Evolutionary conservation across 2,888 invertebrate genomes (phyloP).

Genomic region (Leucophenga maculata): DNA sequence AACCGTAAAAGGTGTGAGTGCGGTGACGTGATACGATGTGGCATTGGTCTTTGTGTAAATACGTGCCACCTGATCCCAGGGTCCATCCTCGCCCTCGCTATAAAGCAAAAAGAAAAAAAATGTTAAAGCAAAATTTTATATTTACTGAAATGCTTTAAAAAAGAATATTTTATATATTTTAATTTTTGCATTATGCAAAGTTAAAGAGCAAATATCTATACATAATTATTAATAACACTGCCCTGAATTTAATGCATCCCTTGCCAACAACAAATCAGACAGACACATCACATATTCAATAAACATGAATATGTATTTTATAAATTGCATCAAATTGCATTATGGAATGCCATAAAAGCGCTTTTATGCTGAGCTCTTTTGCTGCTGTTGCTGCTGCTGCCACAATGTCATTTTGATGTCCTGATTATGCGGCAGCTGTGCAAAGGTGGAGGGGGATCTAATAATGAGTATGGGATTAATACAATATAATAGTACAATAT

Average conservation of each 20-base stretch:
- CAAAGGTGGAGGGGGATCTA: no score
- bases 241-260: not conserved
- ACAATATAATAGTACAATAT: not conserved
- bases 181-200: constrained; percentile 22
- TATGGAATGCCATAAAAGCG: constrained; percentile 47
- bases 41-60: constrained; percentile 78
- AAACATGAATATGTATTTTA: constrained; percentile 8
- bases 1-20: constrained; percentile 81
- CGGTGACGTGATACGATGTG: constrained; percentile 79
- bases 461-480: no score
- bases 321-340: constrained; percentile 42
- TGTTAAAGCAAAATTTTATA: not conserved
- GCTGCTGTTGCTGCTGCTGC: no score
- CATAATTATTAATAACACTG: not conserved
- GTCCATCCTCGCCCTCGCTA: constrained; percentile 81
- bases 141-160: not conserved
- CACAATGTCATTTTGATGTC: no score
- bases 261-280: not conserved
- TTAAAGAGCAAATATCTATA: not conserved
- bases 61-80: constrained; percentile 78
- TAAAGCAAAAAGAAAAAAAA: constrained; percentile 28
- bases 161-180: constrained; percentile 11
- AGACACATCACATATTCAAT: not conserved
- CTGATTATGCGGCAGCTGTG: no score
- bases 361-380: no score